A percentile compares a stretch with the other conserved stretches of the same genome.
Evolutionary conservation across 2,888 invertebrate species (phyloP).

Genomic region (Lysandra bellargus): DNA sequence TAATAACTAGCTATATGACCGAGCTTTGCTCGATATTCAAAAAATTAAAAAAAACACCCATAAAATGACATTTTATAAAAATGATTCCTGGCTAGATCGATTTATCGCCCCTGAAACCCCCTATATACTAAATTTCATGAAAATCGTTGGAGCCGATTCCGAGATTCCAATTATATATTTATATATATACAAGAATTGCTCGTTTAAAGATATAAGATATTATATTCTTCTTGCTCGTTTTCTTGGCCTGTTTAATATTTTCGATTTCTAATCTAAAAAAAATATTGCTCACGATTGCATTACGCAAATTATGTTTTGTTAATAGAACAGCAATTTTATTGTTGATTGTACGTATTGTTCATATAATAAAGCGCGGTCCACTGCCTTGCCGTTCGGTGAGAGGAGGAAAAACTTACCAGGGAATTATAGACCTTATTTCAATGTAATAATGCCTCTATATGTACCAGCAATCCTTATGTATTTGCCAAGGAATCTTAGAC

Average conservation of each 20-base stretch:
- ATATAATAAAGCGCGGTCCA: conserved; percentile 61
- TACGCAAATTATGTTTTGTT: not conserved
- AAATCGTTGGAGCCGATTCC: no score
- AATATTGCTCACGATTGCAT: not conserved
- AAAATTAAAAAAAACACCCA: no score
- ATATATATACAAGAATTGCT: no score
- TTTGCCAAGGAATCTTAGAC: conserved; percentile 4
- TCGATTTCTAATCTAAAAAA: not conserved
- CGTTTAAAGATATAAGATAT: no score
- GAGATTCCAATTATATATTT: no score
- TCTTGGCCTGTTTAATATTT: not conserved
- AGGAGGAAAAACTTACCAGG: not conserved
- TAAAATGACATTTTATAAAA: no score
- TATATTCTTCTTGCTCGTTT: no score
- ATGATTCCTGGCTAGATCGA: no score
- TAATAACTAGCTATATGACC: no score
- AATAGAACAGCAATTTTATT: conserved; percentile 13
- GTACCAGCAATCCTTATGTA: not conserved
- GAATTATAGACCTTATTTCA: not conserved
- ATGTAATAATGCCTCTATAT: not conserved
- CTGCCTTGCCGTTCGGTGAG: conserved; percentile 46
- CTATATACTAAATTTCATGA: no score
- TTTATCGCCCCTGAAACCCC: no score
- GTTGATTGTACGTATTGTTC: conserved; percentile 52
- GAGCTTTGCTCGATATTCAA: no score